Conservation (phyloP, 2,113 vertebrate genomes). For the Syngnathus typhle region DNA sequence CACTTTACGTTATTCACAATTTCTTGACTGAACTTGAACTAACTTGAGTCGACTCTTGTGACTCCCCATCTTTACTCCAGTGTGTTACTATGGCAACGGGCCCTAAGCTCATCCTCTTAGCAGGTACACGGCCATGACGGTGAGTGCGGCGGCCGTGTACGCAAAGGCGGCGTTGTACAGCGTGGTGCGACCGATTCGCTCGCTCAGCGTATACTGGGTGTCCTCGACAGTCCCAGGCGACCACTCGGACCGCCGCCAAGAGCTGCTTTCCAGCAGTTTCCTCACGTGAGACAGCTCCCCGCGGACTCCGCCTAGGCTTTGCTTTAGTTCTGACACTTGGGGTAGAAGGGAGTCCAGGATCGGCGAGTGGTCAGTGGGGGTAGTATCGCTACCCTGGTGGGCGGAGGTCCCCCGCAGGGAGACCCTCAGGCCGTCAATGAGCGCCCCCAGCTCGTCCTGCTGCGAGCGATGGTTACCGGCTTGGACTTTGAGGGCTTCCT, state of each 20-base stretch:
- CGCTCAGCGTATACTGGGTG: conserved; percentile 73
- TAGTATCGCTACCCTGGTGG: background rate
- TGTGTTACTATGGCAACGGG: too few species aligned
- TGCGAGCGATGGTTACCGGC: conserved; percentile 78
- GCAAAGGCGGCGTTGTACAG: conserved; percentile 77
- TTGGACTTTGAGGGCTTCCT: conserved; percentile 87
- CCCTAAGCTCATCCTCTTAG: conserved; percentile 65
- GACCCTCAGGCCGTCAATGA: conserved; percentile 74
- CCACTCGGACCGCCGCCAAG: background rate
- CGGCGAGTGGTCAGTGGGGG: background rate
- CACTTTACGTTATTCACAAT: too few species aligned
- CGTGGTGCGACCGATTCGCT: conserved; percentile 75
- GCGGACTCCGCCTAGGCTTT: conserved; percentile 33
- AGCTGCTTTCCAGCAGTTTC: conserved; percentile 36
- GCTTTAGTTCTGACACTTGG: conserved; percentile 35
- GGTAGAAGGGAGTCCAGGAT: conserved; percentile 33
- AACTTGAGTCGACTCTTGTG: too few species aligned
- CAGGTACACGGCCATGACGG: conserved; percentile 81
- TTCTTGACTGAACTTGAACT: too few species aligned
- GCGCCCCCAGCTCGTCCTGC: conserved; percentile 76
- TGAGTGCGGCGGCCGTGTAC: conserved; percentile 71
- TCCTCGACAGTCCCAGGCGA: conserved; percentile 65
- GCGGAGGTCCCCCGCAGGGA: conserved; percentile 46
- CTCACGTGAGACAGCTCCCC: conserved; percentile 37
- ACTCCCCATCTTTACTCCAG: too few species aligned